Percentiles rank a stretch among this genome's conserved stretches.
Evolutionary conservation across 37 sponge, comb jelly and placozoan species (phyloP).

Genomic region (Halichondria panicea): DNA sequence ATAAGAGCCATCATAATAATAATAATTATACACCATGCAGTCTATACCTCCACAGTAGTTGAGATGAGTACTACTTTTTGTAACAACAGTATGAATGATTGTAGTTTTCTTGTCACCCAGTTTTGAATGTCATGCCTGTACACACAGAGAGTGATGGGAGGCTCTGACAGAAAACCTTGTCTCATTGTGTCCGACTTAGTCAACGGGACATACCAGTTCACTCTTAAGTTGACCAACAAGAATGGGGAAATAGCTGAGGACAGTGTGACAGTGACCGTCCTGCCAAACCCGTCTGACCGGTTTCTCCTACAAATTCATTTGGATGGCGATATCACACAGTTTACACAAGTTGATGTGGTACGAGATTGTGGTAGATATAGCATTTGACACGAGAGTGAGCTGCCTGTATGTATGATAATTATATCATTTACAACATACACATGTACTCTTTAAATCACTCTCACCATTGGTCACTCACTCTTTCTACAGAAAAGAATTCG

Average conservation of each 20-base stretch:
- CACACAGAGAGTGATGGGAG: conserved; percentile 46
- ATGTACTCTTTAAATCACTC: not conserved
- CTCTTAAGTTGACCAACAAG: conserved; percentile 46
- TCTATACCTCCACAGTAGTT: too few species aligned
- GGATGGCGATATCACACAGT: conserved; percentile 15
- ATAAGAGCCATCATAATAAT: too few species aligned
- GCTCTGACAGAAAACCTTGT: conserved; percentile 55
- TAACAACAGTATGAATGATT: not conserved
- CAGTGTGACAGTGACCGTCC: conserved; percentile 23
- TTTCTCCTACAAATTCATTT: conserved; percentile 14
- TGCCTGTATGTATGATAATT: not conserved
- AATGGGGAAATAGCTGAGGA: conserved; percentile 5
- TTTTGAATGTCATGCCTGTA: not conserved
- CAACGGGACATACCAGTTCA: conserved; percentile 83
- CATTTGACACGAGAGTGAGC: not conserved
- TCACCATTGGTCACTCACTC: too few species aligned
- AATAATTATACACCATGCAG: not conserved
- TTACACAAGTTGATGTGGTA: conserved; percentile 28
- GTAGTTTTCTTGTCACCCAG: not conserved
- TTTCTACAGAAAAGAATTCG: too few species aligned
- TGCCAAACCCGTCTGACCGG: conserved; percentile 25
- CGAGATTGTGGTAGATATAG: not conserved
- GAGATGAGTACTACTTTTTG: not conserved
- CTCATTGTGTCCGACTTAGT: conserved; percentile 73
- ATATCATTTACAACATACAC: not conserved